Conservation (phyloP, 2,797 vertebrate genomes). For the Capromys pilorides region DNA sequence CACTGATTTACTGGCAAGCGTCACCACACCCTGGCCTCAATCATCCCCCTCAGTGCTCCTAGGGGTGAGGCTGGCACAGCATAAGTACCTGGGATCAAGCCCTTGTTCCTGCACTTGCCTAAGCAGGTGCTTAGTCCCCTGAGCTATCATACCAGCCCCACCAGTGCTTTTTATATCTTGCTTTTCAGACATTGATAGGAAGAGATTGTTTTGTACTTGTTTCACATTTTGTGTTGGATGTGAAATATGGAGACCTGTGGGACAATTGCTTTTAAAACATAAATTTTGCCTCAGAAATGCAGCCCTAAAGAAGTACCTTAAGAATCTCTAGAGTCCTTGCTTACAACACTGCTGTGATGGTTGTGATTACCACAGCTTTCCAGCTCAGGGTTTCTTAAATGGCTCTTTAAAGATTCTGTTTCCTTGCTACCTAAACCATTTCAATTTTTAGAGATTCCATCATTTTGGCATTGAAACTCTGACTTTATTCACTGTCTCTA, state of each 20-base stretch:
- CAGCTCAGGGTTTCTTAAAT: neutral
- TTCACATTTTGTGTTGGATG: neutral
- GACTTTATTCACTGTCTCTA: neutral
- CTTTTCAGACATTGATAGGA: neutral
- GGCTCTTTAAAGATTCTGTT: slow-evolving; percentile 4
- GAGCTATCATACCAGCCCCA: too few species aligned
- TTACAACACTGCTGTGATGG: rapidly evolving
- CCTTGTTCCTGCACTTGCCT: too few species aligned
- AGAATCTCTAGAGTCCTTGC: neutral
- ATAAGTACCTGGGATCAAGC: too few species aligned
- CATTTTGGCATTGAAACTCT: neutral
- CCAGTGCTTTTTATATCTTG: neutral
- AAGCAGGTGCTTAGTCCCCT: too few species aligned
- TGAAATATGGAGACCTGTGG: neutral
- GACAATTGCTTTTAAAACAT: neutral
- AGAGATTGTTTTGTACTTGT: neutral
- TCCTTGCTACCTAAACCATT: neutral
- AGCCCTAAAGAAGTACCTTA: neutral
- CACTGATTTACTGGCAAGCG: too few species aligned
- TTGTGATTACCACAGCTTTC: neutral
- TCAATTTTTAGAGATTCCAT: neutral
- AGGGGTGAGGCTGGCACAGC: too few species aligned
- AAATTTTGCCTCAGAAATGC: neutral
- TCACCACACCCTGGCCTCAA: too few species aligned
- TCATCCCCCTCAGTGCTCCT: too few species aligned